Evolutionary conservation across 2,888 invertebrate species (phyloP).

Genomic region (Nipponacmea schrenckii): DNA sequence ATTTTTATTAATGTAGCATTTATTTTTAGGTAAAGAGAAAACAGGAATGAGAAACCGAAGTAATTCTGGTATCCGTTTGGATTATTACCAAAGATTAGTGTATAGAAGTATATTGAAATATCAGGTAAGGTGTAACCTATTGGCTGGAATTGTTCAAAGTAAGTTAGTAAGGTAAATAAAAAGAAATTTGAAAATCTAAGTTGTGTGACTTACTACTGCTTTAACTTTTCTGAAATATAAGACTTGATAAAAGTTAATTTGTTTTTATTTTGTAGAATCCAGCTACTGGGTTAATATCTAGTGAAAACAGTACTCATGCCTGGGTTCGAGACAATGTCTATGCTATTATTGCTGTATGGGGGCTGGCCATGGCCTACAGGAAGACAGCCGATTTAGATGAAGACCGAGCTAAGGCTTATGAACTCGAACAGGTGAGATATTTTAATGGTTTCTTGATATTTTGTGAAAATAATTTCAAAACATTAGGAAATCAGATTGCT

Average conservation of each 20-base stretch:
- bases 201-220: too few species aligned
- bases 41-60: conserved; percentile 68
- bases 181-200: too few species aligned
- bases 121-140: conserved; percentile 69
- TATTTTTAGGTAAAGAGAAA: neutral
- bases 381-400: conserved; percentile 99
- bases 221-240: too few species aligned
- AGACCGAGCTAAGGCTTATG: conserved; percentile 96
- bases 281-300: conserved; percentile 95
- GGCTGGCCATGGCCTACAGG: conserved; percentile 96
- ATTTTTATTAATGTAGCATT: too few species aligned
- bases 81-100: conserved; percentile 94
- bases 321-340: conserved; percentile 99
- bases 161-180: too few species aligned
- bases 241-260: too few species aligned
- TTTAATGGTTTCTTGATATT: neutral
- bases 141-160: too few species aligned
- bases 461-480: too few species aligned
- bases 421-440: conserved; percentile 81
- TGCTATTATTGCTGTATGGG: conserved; percentile 97
- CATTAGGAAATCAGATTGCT: too few species aligned
- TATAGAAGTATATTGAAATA: conserved; percentile 92
- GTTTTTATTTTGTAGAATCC: conserved; percentile 79
- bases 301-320: conserved; percentile 77
- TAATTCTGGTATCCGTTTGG: conserved; percentile 78